These are phyloP conservation scores for Noctua janthina DNA, from an alignment of 2,888 invertebrate genomes.

Conservation along the genomic window DNA sequence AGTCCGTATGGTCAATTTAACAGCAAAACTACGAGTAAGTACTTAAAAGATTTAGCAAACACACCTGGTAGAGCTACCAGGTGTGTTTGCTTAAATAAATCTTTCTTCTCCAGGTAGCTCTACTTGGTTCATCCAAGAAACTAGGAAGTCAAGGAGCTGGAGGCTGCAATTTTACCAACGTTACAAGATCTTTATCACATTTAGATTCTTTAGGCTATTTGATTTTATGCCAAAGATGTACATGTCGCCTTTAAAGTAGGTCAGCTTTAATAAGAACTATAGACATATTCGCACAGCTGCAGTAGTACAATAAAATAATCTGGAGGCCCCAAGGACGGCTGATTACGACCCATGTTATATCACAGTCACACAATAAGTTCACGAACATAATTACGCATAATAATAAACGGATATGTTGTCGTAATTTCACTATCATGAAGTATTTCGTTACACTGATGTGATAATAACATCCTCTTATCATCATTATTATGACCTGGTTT, in stretches of 20 bases:
- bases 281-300: not conserved
- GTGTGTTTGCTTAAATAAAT: too few relatives aligned
- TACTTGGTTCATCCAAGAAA: too few relatives aligned
- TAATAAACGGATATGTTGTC: constrained; percentile 21
- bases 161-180: not conserved
- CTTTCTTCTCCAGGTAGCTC: too few relatives aligned
- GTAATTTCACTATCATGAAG: not conserved
- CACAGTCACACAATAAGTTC: constrained; percentile 19
- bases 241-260: not conserved
- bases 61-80: too few relatives aligned
- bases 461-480: constrained; percentile 27
- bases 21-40: not conserved
- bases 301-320: not conserved
- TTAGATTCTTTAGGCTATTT: not conserved
- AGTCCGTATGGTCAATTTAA: too few relatives aligned
- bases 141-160: not conserved
- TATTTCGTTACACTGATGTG: constrained; percentile 2
- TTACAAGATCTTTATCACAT: not conserved
- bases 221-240: not conserved
- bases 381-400: constrained; percentile 9
- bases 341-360: not conserved
- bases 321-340: not conserved
- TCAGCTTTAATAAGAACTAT: not conserved
- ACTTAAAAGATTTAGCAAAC: not conserved
- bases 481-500: not conserved